Evolutionary conservation across 1,140 invertebrate species (phyloP).

Genomic region (Lamellibrachia luymesi): DNA sequence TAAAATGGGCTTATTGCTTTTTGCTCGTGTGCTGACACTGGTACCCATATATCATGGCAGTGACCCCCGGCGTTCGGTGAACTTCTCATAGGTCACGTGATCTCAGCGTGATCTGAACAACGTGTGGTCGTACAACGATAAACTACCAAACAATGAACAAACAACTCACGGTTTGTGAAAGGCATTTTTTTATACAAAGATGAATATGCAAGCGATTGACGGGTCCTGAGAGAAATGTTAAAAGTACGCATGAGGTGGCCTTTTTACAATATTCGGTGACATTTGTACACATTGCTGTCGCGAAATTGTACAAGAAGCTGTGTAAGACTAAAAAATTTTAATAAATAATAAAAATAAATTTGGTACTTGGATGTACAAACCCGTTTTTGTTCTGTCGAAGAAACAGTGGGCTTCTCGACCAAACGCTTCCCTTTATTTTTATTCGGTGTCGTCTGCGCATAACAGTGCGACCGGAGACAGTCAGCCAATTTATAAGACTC

Average conservation of each 20-base stretch:
- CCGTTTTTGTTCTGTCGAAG: background rate
- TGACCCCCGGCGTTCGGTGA: background rate
- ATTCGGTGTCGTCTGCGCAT: background rate
- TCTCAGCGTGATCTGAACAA: background rate
- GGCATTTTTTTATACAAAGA: background rate
- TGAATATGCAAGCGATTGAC: background rate
- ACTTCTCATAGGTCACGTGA: background rate
- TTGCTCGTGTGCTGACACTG: no score
- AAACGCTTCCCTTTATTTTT: background rate
- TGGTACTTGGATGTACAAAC: background rate
- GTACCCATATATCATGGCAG: no score
- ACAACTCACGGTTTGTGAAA: background rate
- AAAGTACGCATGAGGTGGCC: background rate
- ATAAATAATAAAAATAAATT: background rate
- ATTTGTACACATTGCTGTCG: background rate
- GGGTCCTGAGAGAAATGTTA: background rate
- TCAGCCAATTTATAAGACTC: background rate
- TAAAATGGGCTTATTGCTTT: no score
- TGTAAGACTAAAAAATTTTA: background rate
- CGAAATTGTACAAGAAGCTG: background rate
- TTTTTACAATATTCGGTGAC: background rate
- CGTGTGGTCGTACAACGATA: background rate
- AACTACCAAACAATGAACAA: background rate
- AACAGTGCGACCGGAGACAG: background rate
- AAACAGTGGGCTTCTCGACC: background rate